Evolutionary conservation across 2,113 vertebrate genomes (phyloP).

Genomic region (Laticauda laticaudata): DNA sequence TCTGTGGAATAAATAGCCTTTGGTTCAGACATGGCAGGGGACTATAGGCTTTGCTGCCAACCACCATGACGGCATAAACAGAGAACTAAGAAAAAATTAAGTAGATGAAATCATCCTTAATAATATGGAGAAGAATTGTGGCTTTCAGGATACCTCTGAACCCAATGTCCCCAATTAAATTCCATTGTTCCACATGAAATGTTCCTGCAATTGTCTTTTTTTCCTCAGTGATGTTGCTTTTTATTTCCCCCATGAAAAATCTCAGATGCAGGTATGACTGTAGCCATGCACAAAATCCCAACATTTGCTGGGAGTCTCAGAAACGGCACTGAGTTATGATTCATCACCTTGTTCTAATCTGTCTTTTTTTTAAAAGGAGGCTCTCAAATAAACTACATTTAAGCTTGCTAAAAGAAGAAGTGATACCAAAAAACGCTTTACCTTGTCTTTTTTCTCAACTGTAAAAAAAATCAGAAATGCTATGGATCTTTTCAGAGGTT

Average conservation of each 20-base stretch:
- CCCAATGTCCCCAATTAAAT: not conserved
- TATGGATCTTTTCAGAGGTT: not conserved
- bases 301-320: not conserved
- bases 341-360: not conserved
- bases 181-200: not conserved
- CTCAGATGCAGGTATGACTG: not conserved
- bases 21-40: not conserved
- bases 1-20: not conserved
- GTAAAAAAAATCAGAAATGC: not conserved
- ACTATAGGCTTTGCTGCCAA: not conserved
- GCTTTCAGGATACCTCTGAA: not conserved
- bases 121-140: not conserved
- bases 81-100: not conserved
- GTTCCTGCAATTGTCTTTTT: not conserved
- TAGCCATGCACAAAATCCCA: not conserved
- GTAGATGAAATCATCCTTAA: not conserved
- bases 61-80: not conserved
- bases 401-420: not conserved
- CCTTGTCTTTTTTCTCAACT: not conserved
- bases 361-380: not conserved
- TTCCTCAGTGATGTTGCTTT: not conserved
- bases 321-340: not conserved
- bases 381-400: not conserved
- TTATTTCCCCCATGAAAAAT: not conserved
- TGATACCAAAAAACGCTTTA: not conserved